Conservation (phyloP, 2,797 vertebrate species). For the Betta splendens region DNA sequence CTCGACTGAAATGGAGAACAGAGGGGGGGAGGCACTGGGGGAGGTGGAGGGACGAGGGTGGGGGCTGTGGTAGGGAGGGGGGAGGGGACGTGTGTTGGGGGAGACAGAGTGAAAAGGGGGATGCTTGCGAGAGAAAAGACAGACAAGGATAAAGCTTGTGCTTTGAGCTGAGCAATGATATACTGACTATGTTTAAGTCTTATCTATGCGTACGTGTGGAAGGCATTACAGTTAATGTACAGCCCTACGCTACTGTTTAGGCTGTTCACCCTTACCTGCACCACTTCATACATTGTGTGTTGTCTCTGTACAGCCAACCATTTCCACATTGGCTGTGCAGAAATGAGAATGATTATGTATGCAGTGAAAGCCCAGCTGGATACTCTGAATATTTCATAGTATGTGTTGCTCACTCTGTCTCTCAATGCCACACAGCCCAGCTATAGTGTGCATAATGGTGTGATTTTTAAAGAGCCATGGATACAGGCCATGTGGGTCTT, state of each 20-base stretch:
- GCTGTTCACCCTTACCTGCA: constrained; percentile 71
- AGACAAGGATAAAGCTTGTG: constrained; percentile 81
- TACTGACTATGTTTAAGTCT: constrained; percentile 80
- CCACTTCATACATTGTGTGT: constrained; percentile 64
- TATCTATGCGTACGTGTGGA: constrained; percentile 80
- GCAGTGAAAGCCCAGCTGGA: constrained; percentile 82
- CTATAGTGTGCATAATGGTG: constrained; percentile 69
- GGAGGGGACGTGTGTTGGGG: constrained; percentile 70
- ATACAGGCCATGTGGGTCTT: constrained; percentile 51
- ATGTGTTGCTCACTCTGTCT: constrained; percentile 76
- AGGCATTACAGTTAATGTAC: constrained; percentile 83
- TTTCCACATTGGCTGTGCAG: constrained; percentile 71
- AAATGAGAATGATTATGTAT: constrained; percentile 84
- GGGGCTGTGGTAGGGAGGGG: constrained; percentile 68
- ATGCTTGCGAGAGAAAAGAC: constrained; percentile 79
- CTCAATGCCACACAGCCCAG: constrained; percentile 71
- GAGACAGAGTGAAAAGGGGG: constrained; percentile 77
- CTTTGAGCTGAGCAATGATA: constrained; percentile 81
- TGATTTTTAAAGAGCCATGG: constrained; percentile 59
- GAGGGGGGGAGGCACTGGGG: constrained; percentile 58
- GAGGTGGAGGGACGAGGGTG: constrained; percentile 59
- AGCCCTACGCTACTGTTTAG: constrained; percentile 63
- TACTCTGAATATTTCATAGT: constrained; percentile 84
- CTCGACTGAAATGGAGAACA: constrained; percentile 88
- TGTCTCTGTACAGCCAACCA: constrained; percentile 63